Conservation (phyloP, 2,113 vertebrate genomes). For the Notiomystis cincta region DNA sequence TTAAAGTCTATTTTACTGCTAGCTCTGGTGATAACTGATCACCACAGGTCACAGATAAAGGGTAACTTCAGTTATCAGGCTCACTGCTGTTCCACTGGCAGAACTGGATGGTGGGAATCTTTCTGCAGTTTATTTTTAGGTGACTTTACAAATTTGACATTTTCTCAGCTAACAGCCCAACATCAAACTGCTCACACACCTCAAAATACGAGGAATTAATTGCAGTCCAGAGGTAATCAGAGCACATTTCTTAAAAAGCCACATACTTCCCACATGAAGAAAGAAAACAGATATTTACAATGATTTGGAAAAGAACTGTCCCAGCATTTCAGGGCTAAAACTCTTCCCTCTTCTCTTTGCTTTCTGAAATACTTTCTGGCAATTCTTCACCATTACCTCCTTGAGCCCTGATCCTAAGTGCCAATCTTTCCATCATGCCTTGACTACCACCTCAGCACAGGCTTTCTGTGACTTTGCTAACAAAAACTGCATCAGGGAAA, state of each 20-base stretch:
- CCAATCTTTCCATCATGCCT: neutral
- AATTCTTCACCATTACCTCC: neutral
- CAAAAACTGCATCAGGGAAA: neutral
- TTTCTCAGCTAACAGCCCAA: neutral
- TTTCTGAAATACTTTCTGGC: neutral
- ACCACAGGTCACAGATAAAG: neutral
- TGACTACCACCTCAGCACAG: neutral
- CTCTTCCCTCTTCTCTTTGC: neutral
- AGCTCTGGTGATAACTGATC: neutral
- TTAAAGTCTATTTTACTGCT: neutral
- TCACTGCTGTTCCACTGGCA: neutral
- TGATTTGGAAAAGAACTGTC: neutral
- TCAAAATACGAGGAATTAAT: neutral
- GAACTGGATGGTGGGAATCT: neutral
- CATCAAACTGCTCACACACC: neutral
- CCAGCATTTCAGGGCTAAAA: neutral
- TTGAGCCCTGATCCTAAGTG: neutral
- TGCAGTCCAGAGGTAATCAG: neutral
- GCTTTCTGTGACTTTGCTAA: neutral
- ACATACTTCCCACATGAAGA: neutral
- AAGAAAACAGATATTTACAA: neutral
- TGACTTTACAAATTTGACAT: neutral
- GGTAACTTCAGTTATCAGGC: neutral
- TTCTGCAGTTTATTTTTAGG: neutral
- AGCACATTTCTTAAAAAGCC: neutral